Evolutionary conservation across 37 sponge, comb jelly and placozoan species (phyloP).

Genomic region (Aphrocallistes beatrix): DNA sequence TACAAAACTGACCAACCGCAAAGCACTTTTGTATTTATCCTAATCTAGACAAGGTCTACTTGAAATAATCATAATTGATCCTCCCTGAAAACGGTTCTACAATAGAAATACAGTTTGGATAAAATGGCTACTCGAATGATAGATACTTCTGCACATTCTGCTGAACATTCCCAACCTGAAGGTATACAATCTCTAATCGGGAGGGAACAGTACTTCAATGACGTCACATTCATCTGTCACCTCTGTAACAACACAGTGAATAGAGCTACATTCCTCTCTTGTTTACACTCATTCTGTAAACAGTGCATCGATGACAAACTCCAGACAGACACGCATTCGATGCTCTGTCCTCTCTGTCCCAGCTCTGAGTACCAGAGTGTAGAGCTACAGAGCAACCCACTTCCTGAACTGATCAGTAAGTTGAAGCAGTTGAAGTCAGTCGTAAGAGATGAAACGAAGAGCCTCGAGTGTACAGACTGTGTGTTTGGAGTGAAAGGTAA

Average conservation of each 20-base stretch:
- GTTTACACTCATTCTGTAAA: neutral
- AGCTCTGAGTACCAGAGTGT: neutral
- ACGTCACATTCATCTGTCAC: slow-evolving; percentile 3
- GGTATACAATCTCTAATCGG: too few relatives aligned
- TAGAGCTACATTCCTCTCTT: slow-evolving; percentile 4
- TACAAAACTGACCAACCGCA: too few relatives aligned
- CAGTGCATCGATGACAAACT: neutral
- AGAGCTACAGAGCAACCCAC: neutral
- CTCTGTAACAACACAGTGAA: neutral
- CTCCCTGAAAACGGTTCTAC: too few relatives aligned
- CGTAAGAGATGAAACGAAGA: neutral
- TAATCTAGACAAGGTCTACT: too few relatives aligned
- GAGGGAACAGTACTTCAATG: neutral
- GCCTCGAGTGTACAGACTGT: neutral
- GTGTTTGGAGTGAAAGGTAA: neutral
- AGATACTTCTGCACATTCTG: neutral
- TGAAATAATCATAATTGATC: too few relatives aligned
- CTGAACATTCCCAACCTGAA: too few relatives aligned
- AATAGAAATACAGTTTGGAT: too few relatives aligned
- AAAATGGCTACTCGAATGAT: neutral
- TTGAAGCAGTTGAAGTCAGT: neutral
- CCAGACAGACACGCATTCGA: neutral
- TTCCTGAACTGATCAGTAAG: neutral
- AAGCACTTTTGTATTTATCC: too few relatives aligned
- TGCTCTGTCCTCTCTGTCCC: slow-evolving; percentile 15